A percentile compares a stretch with the other conserved stretches of the same genome.
These are phyloP conservation scores for Nixonia krombeini DNA, from an alignment of 1,140 invertebrate species.

Conservation along the genomic window DNA sequence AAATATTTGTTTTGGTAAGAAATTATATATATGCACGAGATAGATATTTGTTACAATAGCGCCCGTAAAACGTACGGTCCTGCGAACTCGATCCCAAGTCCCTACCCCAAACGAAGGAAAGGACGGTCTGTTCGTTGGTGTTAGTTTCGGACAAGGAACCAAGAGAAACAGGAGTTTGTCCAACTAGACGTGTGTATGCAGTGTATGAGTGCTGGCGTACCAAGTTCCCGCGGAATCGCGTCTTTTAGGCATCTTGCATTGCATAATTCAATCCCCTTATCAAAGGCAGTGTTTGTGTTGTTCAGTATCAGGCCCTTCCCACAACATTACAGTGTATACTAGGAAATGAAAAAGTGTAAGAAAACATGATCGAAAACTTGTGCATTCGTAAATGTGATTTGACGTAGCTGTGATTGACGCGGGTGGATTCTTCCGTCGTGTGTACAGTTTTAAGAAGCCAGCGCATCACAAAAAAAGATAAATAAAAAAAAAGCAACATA, in stretches of 20 bases:
- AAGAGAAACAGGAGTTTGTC: constrained; percentile 50
- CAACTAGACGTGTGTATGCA: constrained; percentile 16
- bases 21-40: too few species aligned
- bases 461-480: background rate
- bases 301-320: too few species aligned
- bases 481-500: too few species aligned
- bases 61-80: constrained; percentile 39
- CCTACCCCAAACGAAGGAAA: constrained; percentile 57
- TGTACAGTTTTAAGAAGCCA: too few species aligned
- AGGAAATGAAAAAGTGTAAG: too few species aligned
- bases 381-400: too few species aligned
- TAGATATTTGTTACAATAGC: too few species aligned
- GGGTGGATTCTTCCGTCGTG: too few species aligned
- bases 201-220: constrained; percentile 18
- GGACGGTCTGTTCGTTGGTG: constrained; percentile 54
- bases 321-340: too few species aligned
- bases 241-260: background rate
- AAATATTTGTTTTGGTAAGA: too few species aligned
- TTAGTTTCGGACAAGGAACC: constrained; percentile 62
- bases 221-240: background rate
- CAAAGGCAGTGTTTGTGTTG: background rate
- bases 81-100: constrained; percentile 45
- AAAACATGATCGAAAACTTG: too few species aligned
- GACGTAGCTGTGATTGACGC: too few species aligned
- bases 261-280: background rate